Conservation (phyloP, 2,113 vertebrate species). For the Rhinolophus sinicus region DNA sequence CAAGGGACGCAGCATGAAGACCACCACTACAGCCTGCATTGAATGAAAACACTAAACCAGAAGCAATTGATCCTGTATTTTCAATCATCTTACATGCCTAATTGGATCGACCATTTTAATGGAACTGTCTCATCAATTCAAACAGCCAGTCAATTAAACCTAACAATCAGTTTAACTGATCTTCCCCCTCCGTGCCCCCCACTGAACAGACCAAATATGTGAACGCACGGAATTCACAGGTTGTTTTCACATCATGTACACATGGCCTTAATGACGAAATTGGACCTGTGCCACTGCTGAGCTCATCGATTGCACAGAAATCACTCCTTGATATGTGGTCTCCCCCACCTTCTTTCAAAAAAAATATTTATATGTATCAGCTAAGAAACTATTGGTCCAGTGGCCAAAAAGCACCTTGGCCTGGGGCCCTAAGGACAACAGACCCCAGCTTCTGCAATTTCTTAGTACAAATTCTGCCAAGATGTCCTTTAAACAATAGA, state of each 20-base stretch:
- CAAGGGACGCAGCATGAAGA: neutral
- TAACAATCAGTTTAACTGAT: neutral
- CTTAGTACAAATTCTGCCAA: neutral
- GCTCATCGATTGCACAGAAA: neutral
- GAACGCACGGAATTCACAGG: constrained; percentile 12
- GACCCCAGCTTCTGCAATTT: neutral
- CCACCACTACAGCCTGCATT: neutral
- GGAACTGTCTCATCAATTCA: constrained; percentile 57
- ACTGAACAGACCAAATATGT: neutral
- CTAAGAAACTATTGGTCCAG: neutral
- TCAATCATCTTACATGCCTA: constrained; percentile 21
- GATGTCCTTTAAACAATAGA: neutral
- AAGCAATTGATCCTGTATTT: constrained; percentile 56
- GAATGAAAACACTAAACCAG: neutral
- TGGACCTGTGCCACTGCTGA: constrained; percentile 1
- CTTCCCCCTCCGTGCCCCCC: too few species aligned
- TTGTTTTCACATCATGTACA: constrained; percentile 51
- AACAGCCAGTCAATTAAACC: constrained; percentile 36
- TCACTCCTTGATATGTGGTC: neutral
- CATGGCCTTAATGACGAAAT: neutral
- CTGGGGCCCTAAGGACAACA: neutral
- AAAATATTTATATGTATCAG: neutral
- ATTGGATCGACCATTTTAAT: constrained; percentile 58
- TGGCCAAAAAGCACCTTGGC: neutral
- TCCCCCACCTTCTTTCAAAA: neutral